Percentiles rank a stretch among this genome's conserved stretches.
phyloP scores from a whole-genome alignment of 2,888 invertebrate species.

The Drosophila meridiana region DNA sequence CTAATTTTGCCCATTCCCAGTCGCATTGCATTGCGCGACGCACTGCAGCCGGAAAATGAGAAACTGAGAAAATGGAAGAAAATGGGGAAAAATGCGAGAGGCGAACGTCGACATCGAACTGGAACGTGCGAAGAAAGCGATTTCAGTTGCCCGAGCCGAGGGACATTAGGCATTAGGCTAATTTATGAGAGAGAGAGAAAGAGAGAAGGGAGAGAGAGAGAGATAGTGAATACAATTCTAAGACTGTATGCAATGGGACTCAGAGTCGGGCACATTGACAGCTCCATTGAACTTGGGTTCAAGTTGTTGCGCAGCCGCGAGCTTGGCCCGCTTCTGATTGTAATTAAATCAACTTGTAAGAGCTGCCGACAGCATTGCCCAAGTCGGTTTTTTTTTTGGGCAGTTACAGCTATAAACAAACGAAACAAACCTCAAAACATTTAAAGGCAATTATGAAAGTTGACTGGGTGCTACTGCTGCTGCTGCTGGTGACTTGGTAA shows the following conservation, averaged over 20 bases:
- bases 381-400: constrained; percentile 21
- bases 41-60: constrained; percentile 19
- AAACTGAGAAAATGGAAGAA: neutral
- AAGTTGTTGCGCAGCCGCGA: constrained; percentile 45
- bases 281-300: constrained; percentile 74
- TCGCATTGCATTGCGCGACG: constrained; percentile 53
- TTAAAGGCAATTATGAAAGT: constrained; percentile 59
- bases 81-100: neutral
- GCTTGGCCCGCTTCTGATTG: constrained; percentile 57
- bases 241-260: constrained; percentile 2
- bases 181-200: constrained; percentile 17
- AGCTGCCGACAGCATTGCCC: constrained; percentile 40
- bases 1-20: constrained; percentile 62
- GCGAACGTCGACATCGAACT: constrained; percentile 39
- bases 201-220: constrained; percentile 4
- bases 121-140: constrained; percentile 64
- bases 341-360: constrained; percentile 70
- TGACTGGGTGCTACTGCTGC: constrained; percentile 16
- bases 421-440: constrained; percentile 50
- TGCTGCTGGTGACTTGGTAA: constrained; percentile 43
- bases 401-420: constrained; percentile 23
- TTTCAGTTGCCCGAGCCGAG: constrained; percentile 12
- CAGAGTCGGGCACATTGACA: constrained; percentile 47
- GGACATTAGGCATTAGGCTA: constrained; percentile 25
- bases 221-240: constrained; percentile 5